Evolutionary conservation across 1,140 invertebrate species (phyloP), one percentile per base, ranked within the genome.

Genomic region (Copidosoma floridanum): DNA sequence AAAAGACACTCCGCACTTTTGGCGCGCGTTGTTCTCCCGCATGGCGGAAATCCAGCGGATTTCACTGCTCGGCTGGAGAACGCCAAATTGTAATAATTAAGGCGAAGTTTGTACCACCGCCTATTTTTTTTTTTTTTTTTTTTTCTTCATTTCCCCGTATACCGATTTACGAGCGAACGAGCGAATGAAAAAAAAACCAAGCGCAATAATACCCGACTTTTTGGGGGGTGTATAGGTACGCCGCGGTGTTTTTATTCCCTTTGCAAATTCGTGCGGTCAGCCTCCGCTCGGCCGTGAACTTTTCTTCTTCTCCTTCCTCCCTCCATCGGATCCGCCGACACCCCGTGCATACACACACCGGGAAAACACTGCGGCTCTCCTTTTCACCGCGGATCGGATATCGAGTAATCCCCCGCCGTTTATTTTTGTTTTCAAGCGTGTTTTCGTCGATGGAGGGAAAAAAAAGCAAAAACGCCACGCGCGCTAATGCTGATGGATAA

Each of bases 81-180:
- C 58, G 55, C 54, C 55, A 63, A 64, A 65, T 68, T 59, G 58
- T 68, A 67, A 66, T 66, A 68, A 70, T 68, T 65, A 63, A 63
- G 56, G 59, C 26, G 63, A 66, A 65, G 61, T 65, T 66, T 60
- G 20, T 41, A 46, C n/a, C n/a, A n/a, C n/a, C n/a, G n/a, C 0
- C 3, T 4, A 23, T 2, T 29, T 38, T 52, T 14, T 38, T 23
- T 24, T 43, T 27, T 10, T 57, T 48, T 46, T 40, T 16, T 40
- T 37, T 37, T 20, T 23, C 20, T 48, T 18, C 8, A 16, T 43
- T 21, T 43, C 41, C 23, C 3, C 40, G n/a, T n/a, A n/a, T n/a
- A 16, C 16, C 21, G 16, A 7, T 43, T 43, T n/a, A n/a, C n/a
- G n/a, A n/a, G n/a, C n/a, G n/a, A n/a, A n/a, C n/a, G n/a, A n/a